Evolutionary conservation across 2,113 vertebrate genomes (phyloP), one percentile per base, ranked within the genome.

Genomic region (Melanotaenia duboulayi): DNA sequence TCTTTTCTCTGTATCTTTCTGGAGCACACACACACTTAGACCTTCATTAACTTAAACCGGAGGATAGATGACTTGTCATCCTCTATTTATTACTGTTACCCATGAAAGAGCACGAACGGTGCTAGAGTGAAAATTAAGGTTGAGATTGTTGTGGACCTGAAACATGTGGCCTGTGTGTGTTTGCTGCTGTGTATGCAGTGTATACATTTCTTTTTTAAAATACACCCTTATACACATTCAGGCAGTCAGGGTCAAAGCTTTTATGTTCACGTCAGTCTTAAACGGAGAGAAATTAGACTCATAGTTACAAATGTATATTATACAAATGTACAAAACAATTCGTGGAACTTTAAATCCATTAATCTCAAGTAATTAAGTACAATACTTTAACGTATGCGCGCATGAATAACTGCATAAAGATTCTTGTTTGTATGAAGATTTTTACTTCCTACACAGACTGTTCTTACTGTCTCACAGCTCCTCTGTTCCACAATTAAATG

Each of bases 111-210:
- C n/a, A 46, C 1, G 0, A 23, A n/a, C 40, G 46, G 52, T 5
- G 0, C 2, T 10, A 10, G 6, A 39, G 62, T 42, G 40, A 65
- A 81, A 79, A 80, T 62, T 2, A 65, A 65, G 57, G 68, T 57
- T 63, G 64, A 78, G 71, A 78, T 80, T 74, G 67, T 58, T 72
- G 66, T 72, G 55, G 75, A 70, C 65, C 57, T 51, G 20, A 19
- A 50, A 46, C 63, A 23, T 24, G 2, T 11, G 19, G 39, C 23
- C 4, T 42, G 35, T 50, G n/a, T 52, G 9, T 55, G 23, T 46
- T 7, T 37, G 5, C 2, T 4, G 42, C 11, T 24, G 37, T 39
- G 19, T 68, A 10, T 32, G 19, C 2, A 39, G 8, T 11, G 19
- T 54, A 37, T 19, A 1, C 16, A n/a, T 11, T 44, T 28, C n/a